Conservation (phyloP, 2,888 invertebrate genomes). For the Drosophila lutescens region DNA sequence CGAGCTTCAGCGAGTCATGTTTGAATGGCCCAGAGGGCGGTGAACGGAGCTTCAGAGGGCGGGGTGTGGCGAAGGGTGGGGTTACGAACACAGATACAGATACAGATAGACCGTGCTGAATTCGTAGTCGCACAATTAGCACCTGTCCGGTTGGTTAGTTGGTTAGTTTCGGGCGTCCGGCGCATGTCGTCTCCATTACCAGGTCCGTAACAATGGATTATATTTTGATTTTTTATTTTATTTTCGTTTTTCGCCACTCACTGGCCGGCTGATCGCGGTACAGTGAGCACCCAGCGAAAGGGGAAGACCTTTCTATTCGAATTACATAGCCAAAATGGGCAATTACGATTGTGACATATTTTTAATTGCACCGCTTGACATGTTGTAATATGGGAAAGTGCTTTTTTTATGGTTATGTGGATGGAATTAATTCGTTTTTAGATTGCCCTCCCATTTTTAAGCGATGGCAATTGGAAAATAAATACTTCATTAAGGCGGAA, state of each 20-base stretch:
- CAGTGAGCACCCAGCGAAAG: constrained; percentile 9
- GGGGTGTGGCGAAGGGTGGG: not conserved
- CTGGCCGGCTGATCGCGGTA: constrained; percentile 11
- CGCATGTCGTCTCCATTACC: constrained; percentile 49
- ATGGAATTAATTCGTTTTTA: not conserved
- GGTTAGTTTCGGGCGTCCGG: constrained; percentile 20
- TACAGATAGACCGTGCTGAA: constrained; percentile 34
- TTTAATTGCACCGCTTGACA: not conserved
- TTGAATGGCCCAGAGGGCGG: constrained; percentile 17
- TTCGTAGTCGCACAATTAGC: constrained; percentile 63
- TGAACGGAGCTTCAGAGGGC: constrained; percentile 16
- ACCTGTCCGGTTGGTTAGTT: constrained; percentile 51
- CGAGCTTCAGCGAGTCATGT: constrained; percentile 18
- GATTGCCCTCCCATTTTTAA: not conserved
- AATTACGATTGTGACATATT: constrained; percentile 9
- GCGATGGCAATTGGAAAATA: not conserved
- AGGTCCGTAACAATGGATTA: constrained; percentile 8
- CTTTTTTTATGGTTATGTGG: not conserved
- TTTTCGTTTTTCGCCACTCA: constrained; percentile 9
- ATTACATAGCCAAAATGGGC: constrained; percentile 5
- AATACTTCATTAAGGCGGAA: not conserved
- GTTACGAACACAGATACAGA: no score
- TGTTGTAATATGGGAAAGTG: not conserved
- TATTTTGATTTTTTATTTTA: not conserved
- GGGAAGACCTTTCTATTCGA: constrained; percentile 1